Evolutionary conservation across 2,888 invertebrate species (phyloP).

Genomic region (Lumbricus terrestris): DNA sequence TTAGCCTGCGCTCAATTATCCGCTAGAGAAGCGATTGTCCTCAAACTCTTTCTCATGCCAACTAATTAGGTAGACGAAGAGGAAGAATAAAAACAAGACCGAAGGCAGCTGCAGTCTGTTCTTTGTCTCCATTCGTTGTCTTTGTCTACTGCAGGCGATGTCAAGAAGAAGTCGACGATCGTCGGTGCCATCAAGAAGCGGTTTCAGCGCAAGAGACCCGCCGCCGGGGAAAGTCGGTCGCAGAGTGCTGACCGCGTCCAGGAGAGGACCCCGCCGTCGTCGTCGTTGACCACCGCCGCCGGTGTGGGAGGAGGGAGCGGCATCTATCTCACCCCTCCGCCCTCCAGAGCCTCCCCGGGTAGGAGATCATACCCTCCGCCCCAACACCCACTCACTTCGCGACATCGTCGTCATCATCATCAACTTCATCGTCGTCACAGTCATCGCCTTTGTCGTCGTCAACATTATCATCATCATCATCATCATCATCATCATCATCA

Average conservation of each 20-base stretch:
- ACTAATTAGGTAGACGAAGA: not conserved
- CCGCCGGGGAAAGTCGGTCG: not conserved
- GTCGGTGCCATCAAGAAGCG: not conserved
- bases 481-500: not conserved
- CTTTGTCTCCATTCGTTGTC: not conserved
- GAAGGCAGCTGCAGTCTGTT: not conserved
- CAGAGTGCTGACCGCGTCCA: not conserved
- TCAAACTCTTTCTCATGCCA: not conserved
- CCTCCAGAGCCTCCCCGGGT: not conserved
- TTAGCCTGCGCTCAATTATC: not conserved
- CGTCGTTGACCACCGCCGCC: not conserved
- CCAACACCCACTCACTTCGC: not conserved
- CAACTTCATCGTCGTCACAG: not conserved
- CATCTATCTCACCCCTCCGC: conserved; percentile 15
- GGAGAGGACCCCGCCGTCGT: not conserved
- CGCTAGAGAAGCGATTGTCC: not conserved
- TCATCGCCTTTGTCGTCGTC: not conserved
- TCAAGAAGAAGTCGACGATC: not conserved
- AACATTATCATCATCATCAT: not conserved
- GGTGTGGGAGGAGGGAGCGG: not conserved
- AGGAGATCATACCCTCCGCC: not conserved
- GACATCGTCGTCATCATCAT: too few relatives aligned
- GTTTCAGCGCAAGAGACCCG: not conserved
- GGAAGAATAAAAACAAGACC: too few relatives aligned
- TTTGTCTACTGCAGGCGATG: not conserved